These are phyloP conservation scores for Drusus annulatus DNA, from an alignment of 1,140 invertebrate species.

Conservation along the genomic window DNA sequence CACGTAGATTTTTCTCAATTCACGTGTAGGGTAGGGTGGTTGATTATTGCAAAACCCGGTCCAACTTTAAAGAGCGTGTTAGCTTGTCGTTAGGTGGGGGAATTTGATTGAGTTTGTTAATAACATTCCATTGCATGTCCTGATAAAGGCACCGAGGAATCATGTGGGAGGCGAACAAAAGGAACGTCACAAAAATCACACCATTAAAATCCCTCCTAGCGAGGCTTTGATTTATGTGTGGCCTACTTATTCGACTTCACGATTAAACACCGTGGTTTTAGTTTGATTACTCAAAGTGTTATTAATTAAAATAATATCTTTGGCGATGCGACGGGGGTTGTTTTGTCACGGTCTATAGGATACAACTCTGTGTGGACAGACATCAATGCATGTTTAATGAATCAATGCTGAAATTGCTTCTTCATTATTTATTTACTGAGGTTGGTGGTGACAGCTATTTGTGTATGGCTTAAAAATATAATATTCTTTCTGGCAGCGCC, in stretches of 20 bases:
- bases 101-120: constrained; percentile 27
- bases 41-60: too few species aligned
- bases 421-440: too few species aligned
- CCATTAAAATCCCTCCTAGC: constrained; percentile 20
- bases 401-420: too few species aligned
- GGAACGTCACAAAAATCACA: constrained; percentile 21
- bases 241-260: constrained; percentile 31
- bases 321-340: too few species aligned
- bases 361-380: too few species aligned
- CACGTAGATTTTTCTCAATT: too few species aligned
- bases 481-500: too few species aligned
- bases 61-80: background rate
- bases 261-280: background rate
- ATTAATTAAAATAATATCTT: constrained; percentile 26
- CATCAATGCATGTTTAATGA: too few species aligned
- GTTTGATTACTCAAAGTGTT: constrained; percentile 14
- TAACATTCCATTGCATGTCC: constrained; percentile 31
- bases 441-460: too few species aligned
- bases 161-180: constrained; percentile 19
- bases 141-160: background rate
- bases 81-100: background rate
- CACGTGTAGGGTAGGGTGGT: too few species aligned
- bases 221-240: constrained; percentile 32
- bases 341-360: too few species aligned
- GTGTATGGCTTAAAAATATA: too few species aligned